A percentile compares a stretch with the other conserved stretches of the same genome.
Evolutionary conservation across 2,888 invertebrate genomes (phyloP).

Genomic region (Tiphia femorata): DNA sequence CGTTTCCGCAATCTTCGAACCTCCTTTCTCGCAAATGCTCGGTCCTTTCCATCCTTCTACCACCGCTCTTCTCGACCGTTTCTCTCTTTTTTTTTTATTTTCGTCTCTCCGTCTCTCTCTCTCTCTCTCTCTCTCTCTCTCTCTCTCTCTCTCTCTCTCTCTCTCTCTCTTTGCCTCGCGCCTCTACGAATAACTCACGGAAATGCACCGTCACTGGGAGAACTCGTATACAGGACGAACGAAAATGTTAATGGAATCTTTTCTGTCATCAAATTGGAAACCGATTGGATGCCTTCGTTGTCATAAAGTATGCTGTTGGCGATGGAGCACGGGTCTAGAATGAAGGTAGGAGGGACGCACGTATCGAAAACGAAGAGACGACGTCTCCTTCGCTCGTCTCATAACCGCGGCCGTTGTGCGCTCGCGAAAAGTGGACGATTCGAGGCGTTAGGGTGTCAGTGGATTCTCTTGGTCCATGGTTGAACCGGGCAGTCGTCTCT

Average conservation of each 20-base stretch:
- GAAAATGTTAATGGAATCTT: slow-evolving; percentile 61
- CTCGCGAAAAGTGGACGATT: too few relatives aligned
- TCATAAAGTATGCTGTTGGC: slow-evolving; percentile 17
- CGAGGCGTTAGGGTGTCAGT: too few relatives aligned
- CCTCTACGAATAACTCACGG: not conserved
- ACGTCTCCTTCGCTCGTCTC: too few relatives aligned
- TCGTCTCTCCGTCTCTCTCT: not conserved
- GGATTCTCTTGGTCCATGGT: too few relatives aligned
- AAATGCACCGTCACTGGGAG: slow-evolving; percentile 18
- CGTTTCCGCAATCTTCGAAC: too few relatives aligned
- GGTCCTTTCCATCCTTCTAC: too few relatives aligned
- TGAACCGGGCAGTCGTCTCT: too few relatives aligned
- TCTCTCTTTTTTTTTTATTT: slow-evolving; percentile 1
- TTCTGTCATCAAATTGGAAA: slow-evolving; percentile 60
- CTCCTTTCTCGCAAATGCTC: too few relatives aligned
- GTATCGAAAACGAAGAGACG: too few relatives aligned
- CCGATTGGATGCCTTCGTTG: slow-evolving; percentile 48
- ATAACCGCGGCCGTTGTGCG: too few relatives aligned
- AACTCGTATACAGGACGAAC: slow-evolving; percentile 23
- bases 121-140: not conserved
- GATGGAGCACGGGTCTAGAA: not conserved
- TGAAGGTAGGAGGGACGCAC: too few relatives aligned
- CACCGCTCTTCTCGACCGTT: too few relatives aligned
- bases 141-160: not conserved
- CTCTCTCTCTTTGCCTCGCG: not conserved